Evolutionary conservation across 2,113 vertebrate species (phyloP).

Genomic region (Burhinus bistriatus): DNA sequence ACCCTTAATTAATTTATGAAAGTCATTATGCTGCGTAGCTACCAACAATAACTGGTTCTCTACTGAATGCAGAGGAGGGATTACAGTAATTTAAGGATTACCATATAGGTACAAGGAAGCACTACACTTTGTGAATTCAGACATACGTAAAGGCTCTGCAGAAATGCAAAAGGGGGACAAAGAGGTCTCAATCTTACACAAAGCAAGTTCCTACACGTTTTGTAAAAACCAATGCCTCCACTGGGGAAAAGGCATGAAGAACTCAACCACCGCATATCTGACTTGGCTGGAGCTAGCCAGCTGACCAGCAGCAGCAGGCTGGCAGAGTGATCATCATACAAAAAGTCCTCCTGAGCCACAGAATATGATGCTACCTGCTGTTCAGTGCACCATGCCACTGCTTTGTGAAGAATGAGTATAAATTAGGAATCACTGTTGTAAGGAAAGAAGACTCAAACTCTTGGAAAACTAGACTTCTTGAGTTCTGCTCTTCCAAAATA

Average conservation of each 20-base stretch:
- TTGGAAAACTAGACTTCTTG: neutral
- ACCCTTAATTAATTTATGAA: conserved; percentile 46
- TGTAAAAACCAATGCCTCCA: neutral
- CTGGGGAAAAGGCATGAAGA: neutral
- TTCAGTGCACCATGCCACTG: neutral
- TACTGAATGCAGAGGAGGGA: conserved; percentile 26
- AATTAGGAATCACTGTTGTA: neutral
- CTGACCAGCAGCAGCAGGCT: neutral
- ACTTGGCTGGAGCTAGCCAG: neutral
- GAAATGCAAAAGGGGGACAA: conserved; percentile 2
- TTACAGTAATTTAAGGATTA: conserved; percentile 55
- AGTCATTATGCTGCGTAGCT: conserved; percentile 15
- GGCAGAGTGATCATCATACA: neutral
- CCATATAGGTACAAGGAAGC: conserved; percentile 35
- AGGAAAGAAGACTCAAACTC: neutral
- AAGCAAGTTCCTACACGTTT: neutral
- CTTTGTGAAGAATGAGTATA: neutral
- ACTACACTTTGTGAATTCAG: conserved; percentile 39
- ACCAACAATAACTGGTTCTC: conserved; percentile 36
- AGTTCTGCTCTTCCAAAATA: neutral
- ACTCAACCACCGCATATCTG: fast-evolving
- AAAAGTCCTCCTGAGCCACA: neutral
- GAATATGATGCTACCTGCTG: neutral
- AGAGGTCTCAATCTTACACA: neutral
- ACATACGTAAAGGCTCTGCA: neutral